A percentile compares a stretch with the other conserved stretches of the same genome.
Evolutionary conservation across 2,888 invertebrate species (phyloP).

Genomic region (Mythimna vitellina): DNA sequence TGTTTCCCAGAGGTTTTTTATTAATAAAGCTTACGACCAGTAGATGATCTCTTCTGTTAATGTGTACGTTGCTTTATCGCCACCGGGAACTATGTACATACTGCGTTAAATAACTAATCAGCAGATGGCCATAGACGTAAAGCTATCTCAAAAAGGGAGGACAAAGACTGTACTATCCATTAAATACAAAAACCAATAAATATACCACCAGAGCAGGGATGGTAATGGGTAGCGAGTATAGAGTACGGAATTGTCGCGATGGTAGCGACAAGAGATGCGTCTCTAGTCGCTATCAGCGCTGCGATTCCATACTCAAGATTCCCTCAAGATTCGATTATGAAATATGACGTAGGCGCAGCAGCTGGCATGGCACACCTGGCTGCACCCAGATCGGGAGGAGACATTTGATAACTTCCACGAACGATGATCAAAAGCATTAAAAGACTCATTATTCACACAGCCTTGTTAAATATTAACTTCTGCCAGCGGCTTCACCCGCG

Average conservation of each 20-base stretch:
- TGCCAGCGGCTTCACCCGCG: no score
- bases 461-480: no score
- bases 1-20: neutral
- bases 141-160: conserved; percentile 9
- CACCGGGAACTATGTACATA: neutral
- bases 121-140: conserved; percentile 12
- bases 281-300: no score
- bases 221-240: conserved; percentile 27
- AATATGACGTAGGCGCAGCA: no score
- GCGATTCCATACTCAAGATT: no score
- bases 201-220: conserved; percentile 32
- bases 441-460: no score
- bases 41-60: neutral
- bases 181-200: conserved; percentile 43
- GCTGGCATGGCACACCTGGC: no score
- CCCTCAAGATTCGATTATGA: no score
- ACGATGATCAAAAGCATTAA: no score
- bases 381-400: no score
- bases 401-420: no score
- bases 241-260: neutral
- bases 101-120: conserved; percentile 17
- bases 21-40: neutral
- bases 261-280: no score
- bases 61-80: neutral
- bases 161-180: conserved; percentile 11